These are phyloP conservation scores for Conger conger DNA, from an alignment of 2,113 vertebrate genomes.

Conservation along the genomic window DNA sequence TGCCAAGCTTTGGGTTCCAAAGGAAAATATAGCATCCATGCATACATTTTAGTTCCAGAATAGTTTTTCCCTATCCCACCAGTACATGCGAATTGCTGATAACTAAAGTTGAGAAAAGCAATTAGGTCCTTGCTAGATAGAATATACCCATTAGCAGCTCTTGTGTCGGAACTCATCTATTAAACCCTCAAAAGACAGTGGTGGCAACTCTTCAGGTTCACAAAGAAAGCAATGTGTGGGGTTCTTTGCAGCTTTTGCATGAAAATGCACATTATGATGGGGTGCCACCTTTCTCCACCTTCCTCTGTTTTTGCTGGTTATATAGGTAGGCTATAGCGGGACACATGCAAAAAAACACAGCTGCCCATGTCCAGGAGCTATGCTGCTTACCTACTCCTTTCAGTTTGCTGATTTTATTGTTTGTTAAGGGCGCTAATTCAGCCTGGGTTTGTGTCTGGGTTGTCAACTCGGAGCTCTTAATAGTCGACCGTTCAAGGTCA, in stretches of 20 bases:
- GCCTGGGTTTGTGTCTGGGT: too few species aligned
- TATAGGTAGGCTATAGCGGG: too few species aligned
- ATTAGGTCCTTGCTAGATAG: constrained; percentile 40
- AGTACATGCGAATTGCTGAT: neutral
- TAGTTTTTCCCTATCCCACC: neutral
- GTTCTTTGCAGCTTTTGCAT: neutral
- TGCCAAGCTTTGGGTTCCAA: neutral
- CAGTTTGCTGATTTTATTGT: too few species aligned
- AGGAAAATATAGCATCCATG: neutral
- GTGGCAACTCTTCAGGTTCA: too few species aligned
- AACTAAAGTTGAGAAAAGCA: constrained; percentile 30
- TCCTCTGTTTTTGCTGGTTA: too few species aligned
- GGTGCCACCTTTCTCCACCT: too few species aligned
- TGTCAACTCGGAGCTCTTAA: too few species aligned
- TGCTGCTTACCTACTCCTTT: too few species aligned
- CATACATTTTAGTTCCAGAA: neutral
- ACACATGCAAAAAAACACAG: too few species aligned
- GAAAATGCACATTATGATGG: neutral
- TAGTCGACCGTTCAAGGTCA: too few species aligned
- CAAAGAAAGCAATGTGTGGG: neutral
- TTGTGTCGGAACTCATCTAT: neutral
- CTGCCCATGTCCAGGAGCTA: too few species aligned
- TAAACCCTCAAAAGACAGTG: neutral
- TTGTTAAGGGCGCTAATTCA: too few species aligned
- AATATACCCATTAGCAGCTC: constrained; percentile 16